Evolutionary conservation across 2,888 invertebrate genomes (phyloP).

Genomic region (Frankliniella fusca): DNA sequence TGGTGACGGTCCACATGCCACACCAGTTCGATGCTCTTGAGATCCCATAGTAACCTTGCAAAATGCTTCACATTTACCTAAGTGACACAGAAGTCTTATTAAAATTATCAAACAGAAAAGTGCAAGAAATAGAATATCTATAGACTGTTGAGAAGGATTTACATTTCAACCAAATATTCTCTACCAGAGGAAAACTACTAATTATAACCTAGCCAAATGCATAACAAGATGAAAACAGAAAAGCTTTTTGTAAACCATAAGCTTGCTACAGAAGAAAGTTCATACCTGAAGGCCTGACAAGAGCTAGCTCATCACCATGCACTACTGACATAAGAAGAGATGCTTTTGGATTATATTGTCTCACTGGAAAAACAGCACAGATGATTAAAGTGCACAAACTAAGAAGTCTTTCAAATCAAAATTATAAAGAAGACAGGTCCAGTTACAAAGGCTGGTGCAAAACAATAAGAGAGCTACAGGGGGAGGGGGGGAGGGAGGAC

Average conservation of each 20-base stretch:
- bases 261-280: neutral
- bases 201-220: neutral
- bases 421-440: too few relatives aligned
- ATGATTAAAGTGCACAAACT: too few relatives aligned
- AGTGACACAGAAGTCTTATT: constrained; percentile 31
- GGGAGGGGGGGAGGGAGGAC: too few relatives aligned
- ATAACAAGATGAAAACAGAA: neutral
- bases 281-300: constrained; percentile 18
- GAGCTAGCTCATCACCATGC: constrained; percentile 16
- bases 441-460: too few relatives aligned
- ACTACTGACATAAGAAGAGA: constrained; percentile 33
- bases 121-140: neutral
- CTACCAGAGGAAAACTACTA: neutral
- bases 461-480: too few relatives aligned
- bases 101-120: constrained; percentile 11
- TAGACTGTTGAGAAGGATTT: too few relatives aligned
- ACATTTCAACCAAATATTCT: neutral
- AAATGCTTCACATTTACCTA: constrained; percentile 65
- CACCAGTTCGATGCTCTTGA: constrained; percentile 63
- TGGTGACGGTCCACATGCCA: constrained; percentile 56
- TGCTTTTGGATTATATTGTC: constrained; percentile 41
- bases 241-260: neutral
- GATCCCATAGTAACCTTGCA: constrained; percentile 70
- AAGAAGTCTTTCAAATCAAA: too few relatives aligned
- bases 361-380: constrained; percentile 27